Evolutionary conservation across 2,888 invertebrate species (phyloP), one percentile per base, ranked within the genome.

Genomic region (Incurvaria masculella): DNA sequence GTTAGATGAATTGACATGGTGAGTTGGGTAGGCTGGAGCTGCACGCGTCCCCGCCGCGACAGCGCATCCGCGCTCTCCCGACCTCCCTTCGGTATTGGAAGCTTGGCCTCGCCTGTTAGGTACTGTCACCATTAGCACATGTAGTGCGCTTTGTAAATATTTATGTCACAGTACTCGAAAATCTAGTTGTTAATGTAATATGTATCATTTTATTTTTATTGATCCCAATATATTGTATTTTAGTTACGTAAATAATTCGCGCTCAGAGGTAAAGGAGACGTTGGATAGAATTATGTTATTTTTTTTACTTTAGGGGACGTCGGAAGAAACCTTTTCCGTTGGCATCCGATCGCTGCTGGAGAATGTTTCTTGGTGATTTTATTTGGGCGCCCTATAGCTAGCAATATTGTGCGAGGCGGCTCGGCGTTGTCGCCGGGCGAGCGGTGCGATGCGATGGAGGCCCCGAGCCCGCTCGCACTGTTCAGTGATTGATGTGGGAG

Each of bases 201-300:
- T 75, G 74, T 78, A 76, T 73, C 71, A 76, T 75, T 76, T 74
- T 76, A 76, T 76, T 78, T 76, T 76, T 78, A 76, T 73, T 74
- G 74, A 74, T 68, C 74, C 74, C 75, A 73, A 74, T 74, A 71
- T 72, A 61, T 62, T 71, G 71, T 75, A 75, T 70, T 69, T 68
- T 71, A 72, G 70, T 66, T 60, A 64, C 48, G 55, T 54, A 62
- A 62, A 61, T 64, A 62, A 64, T 64, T 66, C 59, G 64, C 59
- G 68, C 63, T 65, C 65, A 59, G 61, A 58, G 52, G 59, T 33
- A 33, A 33, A 33, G 33, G 33, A 33, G 33, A 33, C 33, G 33
- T 33, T 33, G 14, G 33, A 33, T 33, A 33, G 33, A 33, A 33
- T 33, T 33, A 33, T 33, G 33, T 33, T 33, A 33, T 33, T 33